Conservation (phyloP, 2,113 vertebrate species). For the Paraplagusia blochii region DNA sequence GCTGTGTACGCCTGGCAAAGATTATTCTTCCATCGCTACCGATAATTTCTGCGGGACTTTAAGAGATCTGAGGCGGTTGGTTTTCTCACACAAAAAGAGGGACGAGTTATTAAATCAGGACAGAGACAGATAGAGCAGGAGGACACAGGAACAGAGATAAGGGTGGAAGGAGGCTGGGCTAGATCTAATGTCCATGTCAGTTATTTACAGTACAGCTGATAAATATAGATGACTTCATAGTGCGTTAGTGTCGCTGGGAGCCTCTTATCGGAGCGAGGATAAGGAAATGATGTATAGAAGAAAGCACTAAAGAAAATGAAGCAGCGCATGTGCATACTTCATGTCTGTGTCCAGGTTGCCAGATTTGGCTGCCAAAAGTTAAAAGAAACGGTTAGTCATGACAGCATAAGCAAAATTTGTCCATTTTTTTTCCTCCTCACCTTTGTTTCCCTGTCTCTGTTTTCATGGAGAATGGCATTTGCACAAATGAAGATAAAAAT, state of each 20-base stretch:
- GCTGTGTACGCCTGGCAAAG: not conserved
- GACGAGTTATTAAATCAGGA: conserved; percentile 37
- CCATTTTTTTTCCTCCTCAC: conserved; percentile 35
- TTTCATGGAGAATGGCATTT: conserved; percentile 96
- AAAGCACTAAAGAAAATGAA: too few relatives aligned
- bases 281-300: too few relatives aligned
- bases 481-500: conserved; percentile 99
- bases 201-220: conserved; percentile 20
- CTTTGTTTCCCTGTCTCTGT: conserved; percentile 97
- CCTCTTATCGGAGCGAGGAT: too few relatives aligned
- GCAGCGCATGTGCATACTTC: too few relatives aligned
- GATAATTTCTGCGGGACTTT: not conserved
- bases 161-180: conserved; percentile 15
- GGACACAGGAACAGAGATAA: conserved; percentile 28
- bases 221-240: conserved; percentile 40
- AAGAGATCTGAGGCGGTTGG: conserved; percentile 68
- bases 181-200: conserved; percentile 42
- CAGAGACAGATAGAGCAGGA: conserved; percentile 21
- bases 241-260: not conserved
- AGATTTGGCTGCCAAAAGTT: too few relatives aligned
- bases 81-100: conserved; percentile 59
- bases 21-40: not conserved
- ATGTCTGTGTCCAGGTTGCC: too few relatives aligned
- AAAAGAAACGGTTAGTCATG: too few relatives aligned
- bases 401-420: too few relatives aligned